These are phyloP conservation scores for Synergus japonicus DNA, from an alignment of 2,888 invertebrate genomes.

Conservation along the genomic window DNA sequence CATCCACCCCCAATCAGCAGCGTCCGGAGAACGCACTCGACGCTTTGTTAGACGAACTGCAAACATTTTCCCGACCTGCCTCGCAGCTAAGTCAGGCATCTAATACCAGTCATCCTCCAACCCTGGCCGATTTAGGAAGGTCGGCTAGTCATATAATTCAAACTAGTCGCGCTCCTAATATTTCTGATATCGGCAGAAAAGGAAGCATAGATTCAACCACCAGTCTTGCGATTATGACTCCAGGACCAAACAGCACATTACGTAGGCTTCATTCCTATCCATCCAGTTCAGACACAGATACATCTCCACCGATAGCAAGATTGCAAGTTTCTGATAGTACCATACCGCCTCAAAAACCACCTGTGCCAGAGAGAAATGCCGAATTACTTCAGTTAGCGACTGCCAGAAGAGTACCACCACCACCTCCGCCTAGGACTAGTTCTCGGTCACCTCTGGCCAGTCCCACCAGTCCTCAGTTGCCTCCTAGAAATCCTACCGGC, in stretches of 20 bases:
- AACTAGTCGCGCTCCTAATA: conserved; percentile 74
- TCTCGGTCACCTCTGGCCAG: conserved; percentile 92
- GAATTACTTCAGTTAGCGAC: conserved; percentile 86
- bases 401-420: conserved; percentile 89
- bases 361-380: conserved; percentile 89
- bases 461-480: conserved; percentile 86
- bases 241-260: conserved; percentile 78
- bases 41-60: conserved; percentile 95
- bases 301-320: conserved; percentile 86
- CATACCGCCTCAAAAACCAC: conserved; percentile 80
- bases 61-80: conserved; percentile 90
- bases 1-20: conserved; percentile 80
- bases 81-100: conserved; percentile 71
- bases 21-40: conserved; percentile 98
- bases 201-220: conserved; percentile 80
- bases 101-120: conserved; percentile 65
- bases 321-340: conserved; percentile 75
- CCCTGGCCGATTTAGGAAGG: conserved; percentile 78
- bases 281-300: conserved; percentile 90
- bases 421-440: conserved; percentile 94
- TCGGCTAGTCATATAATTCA: conserved; percentile 78
- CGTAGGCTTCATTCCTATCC: conserved; percentile 91
- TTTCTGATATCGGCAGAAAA: conserved; percentile 80
- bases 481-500: conserved; percentile 79
- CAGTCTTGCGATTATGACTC: conserved; percentile 65